Percentiles rank a stretch among this genome's conserved stretches.
These are phyloP conservation scores for Eumaeus atala DNA, from an alignment of 1,140 invertebrate genomes.

Conservation along the genomic window DNA sequence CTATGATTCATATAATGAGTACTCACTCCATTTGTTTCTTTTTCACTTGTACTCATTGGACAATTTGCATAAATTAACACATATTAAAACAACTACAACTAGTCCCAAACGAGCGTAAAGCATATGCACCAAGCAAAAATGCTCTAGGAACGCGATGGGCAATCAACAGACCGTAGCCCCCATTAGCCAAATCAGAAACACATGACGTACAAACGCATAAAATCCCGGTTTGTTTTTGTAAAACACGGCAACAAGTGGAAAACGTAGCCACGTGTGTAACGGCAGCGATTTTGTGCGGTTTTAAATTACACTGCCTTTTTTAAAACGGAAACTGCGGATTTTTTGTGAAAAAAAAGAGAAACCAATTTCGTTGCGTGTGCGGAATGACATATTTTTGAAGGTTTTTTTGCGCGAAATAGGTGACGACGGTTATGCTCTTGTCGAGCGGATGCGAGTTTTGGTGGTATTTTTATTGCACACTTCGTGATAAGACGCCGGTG, in stretches of 20 bases:
- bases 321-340: constrained; percentile 63
- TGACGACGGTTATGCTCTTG: background rate
- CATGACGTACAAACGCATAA: constrained; percentile 40
- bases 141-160: constrained; percentile 36
- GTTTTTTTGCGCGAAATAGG: constrained; percentile 3
- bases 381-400: constrained; percentile 1
- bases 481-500: too few species aligned
- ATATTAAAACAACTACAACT: too few species aligned
- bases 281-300: constrained; percentile 56
- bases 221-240: constrained; percentile 40
- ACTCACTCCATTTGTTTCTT: too few species aligned
- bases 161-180: constrained; percentile 32
- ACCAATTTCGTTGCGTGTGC: background rate
- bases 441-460: background rate
- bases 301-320: constrained; percentile 60
- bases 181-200: constrained; percentile 67
- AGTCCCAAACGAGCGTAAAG: background rate
- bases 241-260: constrained; percentile 46
- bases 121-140: constrained; percentile 27
- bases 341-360: constrained; percentile 47
- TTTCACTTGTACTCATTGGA: too few species aligned
- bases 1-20: too few species aligned
- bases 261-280: constrained; percentile 50
- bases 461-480: background rate
- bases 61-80: too few species aligned